Evolutionary conservation across 2,113 vertebrate species (phyloP), one percentile per base, ranked within the genome.

Genomic region (Lamprotornis superbus): DNA sequence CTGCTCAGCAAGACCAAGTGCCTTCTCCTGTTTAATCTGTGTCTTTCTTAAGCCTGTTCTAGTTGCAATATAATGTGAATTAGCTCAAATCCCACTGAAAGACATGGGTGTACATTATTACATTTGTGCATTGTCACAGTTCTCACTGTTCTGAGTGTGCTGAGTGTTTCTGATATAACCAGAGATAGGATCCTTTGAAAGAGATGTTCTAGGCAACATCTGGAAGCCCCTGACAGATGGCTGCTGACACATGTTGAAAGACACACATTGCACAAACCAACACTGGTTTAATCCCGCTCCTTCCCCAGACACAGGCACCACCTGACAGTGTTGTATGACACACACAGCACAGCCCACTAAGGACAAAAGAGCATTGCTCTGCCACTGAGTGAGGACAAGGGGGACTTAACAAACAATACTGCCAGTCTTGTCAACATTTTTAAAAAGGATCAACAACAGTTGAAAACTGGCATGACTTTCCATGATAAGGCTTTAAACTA

Each of bases 121-220:
- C 17, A 69, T 21, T 39, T 2, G 1, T 19, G n/a, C 5, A 46
- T 5, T 44, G 25, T 53, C 74, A 80, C 22, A 18, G 0, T 1
- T 68, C 14, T 57, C 55, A 20, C 12, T 56, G 12, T 67, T 82
- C 31, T 35, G 12, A 46, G 39, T 21, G 5, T n/a, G 22, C 17
- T 19, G 44, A 40, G 37, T 16, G 24, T 35, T 61, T 81, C 61
- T 73, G 30, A 50, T 30, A 22, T 19, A 53, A 37, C 16, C 20
- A 23, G 47, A 74, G n/a, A 70, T 9, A 14, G 30, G 37, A 61
- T 37, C 20, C 50, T 89, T n/a, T 21, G 23, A 57, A 94, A 78
- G 28, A 61, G 25, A 57, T n/a, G 11, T 46, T 74, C 42, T 46
- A 57, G 55, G 33, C n/a, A n/a, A 79, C 33, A 93, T 47, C 22